Base-by-base conservation (phyloP, 2,113 vertebrate genomes). In the Neotragus moschatus region DNA sequence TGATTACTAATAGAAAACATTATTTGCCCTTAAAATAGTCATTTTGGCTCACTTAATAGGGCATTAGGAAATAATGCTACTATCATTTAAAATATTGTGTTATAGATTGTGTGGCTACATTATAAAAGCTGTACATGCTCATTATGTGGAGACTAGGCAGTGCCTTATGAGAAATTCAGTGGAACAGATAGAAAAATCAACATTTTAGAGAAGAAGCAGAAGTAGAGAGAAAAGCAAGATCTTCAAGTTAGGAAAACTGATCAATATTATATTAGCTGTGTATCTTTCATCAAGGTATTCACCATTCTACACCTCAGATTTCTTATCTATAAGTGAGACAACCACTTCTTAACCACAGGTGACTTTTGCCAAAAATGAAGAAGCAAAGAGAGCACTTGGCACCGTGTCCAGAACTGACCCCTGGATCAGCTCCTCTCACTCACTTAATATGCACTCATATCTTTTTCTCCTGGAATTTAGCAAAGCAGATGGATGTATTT, bases 1-100 rank as follows among this genome's bases (percentile, higher is more conserved):
- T 80, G 66, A 89, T 84, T 58, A 89, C 56, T 55, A 82, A 70
- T 39, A 84, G 84, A 88, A 96, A 97, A 92, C 84, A 94, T 19
- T 63, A 89, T 92, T 88, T 90, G 73, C 25, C 86, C 36, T 92
- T 92, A 92, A 96, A 97, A 95, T 73, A 43, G 75, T 90, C 84
- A 16, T 88, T 91, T 96, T 56, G 49, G 49, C 33, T 84, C 45
- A 92, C 79, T 92, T 95, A 95, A 94, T 92, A 86, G 39, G 23
- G n/a, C 53, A 70, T 95, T 92, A 88, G 85, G 26, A 96, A 94
- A 93, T 93, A 87, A 97, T 36, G 43, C 80, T 45, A 96, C 36
- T 51, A 81, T 11, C 47, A 28, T 88, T 43, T 73, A 82, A 53
- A 92, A 87, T 77, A 17, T 2, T 80, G 30, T 49, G 10, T 84